Evolutionary conservation across 2,888 invertebrate species (phyloP).

Genomic region (Polymixis flavicincta): DNA sequence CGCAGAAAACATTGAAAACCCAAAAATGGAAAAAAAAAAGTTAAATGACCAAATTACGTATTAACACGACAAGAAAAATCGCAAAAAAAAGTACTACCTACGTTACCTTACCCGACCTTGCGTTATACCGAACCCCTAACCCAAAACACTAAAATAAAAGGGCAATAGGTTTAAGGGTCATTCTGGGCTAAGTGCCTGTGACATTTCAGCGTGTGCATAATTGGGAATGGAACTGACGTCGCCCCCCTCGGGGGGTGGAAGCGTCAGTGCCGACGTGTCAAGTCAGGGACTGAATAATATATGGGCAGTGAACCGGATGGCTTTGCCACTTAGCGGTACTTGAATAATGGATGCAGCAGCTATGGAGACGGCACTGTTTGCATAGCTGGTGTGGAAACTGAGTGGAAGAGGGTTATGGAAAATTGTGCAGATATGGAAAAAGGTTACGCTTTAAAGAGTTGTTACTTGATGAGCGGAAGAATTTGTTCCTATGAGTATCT

Average conservation of each 20-base stretch:
- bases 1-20: neutral
- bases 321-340: conserved; percentile 86
- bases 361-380: conserved; percentile 67
- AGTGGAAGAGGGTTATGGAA: conserved; percentile 10
- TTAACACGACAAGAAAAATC: conserved; percentile 55
- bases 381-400: conserved; percentile 46
- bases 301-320: conserved; percentile 86
- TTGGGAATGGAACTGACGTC: conserved; percentile 87
- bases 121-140: conserved; percentile 73
- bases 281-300: conserved; percentile 87
- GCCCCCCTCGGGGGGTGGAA: conserved; percentile 65
- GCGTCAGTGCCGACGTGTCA: conserved; percentile 88
- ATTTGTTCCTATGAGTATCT: too few species aligned
- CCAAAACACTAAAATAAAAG: conserved; percentile 85
- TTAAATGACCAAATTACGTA: conserved; percentile 46
- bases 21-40: conserved; percentile 1
- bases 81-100: conserved; percentile 19
- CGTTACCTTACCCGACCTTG: conserved; percentile 66
- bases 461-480: neutral
- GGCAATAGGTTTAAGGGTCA: conserved; percentile 90
- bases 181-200: conserved; percentile 83
- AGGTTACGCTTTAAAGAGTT: neutral
- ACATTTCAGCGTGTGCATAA: conserved; percentile 89
- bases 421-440: neutral
- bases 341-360: conserved; percentile 86